Evolutionary conservation across 2,113 vertebrate genomes (phyloP).

Genomic region (Nycticorax nycticorax): DNA sequence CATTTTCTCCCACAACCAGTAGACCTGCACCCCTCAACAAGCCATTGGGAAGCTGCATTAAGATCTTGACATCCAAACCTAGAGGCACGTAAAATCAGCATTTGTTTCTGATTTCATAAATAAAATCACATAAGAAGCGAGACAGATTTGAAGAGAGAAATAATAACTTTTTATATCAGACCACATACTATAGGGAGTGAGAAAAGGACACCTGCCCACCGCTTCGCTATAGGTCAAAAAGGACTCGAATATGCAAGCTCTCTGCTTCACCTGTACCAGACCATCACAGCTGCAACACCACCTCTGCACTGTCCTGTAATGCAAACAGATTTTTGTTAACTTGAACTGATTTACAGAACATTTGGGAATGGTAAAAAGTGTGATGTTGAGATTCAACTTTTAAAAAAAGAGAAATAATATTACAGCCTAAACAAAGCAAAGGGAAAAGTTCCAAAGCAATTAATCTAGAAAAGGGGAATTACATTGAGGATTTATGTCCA

Average conservation of each 20-base stretch:
- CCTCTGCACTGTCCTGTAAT: neutral
- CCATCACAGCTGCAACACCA: neutral
- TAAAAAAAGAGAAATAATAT: neutral
- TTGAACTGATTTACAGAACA: neutral
- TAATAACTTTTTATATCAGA: neutral
- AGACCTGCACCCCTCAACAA: neutral
- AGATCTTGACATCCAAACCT: neutral
- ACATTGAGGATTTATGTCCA: conserved; percentile 14
- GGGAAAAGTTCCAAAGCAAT: neutral
- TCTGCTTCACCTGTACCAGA: neutral
- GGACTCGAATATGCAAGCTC: neutral
- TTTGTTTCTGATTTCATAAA: neutral
- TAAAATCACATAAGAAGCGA: neutral
- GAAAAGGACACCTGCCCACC: neutral
- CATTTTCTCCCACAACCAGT: neutral
- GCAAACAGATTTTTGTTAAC: neutral
- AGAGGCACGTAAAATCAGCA: neutral
- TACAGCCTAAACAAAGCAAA: conserved; percentile 26
- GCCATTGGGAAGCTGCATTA: neutral
- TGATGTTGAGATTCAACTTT: neutral
- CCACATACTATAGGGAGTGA: neutral
- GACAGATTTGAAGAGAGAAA: neutral
- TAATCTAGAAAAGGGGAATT: conserved; percentile 23
- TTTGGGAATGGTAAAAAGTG: neutral
- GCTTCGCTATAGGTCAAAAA: neutral